A percentile compares a stretch with the other conserved stretches of the same genome.
Conservation (phyloP, 1,140 invertebrate genomes). For the Penaeus japonicus region DNA sequence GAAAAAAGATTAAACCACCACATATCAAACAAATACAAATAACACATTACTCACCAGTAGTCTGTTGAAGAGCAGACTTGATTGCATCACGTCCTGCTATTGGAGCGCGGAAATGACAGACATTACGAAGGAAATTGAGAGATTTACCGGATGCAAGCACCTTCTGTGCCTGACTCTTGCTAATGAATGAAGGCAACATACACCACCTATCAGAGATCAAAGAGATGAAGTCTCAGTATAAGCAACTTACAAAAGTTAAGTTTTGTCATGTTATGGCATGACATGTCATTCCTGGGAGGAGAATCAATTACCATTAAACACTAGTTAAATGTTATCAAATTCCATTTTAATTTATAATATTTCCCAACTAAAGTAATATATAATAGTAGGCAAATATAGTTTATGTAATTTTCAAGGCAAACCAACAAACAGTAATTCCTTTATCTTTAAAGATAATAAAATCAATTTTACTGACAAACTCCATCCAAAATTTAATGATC, state of each 20-base stretch:
- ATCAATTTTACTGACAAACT: no score
- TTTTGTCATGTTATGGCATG: background rate
- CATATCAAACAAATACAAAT: background rate
- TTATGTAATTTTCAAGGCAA: no score
- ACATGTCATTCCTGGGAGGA: no score
- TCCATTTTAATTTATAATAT: no score
- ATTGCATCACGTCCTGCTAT: constrained; percentile 73
- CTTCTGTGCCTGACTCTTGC: constrained; percentile 75
- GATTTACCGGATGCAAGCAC: constrained; percentile 93
- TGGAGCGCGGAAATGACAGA: constrained; percentile 76
- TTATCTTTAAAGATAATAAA: no score
- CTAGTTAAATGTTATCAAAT: background rate
- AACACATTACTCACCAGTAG: constrained; percentile 36
- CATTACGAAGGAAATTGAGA: constrained; percentile 91
- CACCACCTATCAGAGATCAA: constrained; percentile 66
- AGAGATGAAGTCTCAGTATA: background rate
- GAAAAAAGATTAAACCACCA: no score
- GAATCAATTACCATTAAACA: background rate
- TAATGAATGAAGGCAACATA: constrained; percentile 84
- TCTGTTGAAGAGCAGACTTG: constrained; percentile 52
- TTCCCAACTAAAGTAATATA: no score
- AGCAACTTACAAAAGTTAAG: background rate
- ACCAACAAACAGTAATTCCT: no score
- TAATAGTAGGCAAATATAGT: no score
- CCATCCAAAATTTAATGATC: no score